These are phyloP conservation scores for Nomada fucata DNA, from an alignment of 2,888 invertebrate genomes.

Conservation along the genomic window DNA sequence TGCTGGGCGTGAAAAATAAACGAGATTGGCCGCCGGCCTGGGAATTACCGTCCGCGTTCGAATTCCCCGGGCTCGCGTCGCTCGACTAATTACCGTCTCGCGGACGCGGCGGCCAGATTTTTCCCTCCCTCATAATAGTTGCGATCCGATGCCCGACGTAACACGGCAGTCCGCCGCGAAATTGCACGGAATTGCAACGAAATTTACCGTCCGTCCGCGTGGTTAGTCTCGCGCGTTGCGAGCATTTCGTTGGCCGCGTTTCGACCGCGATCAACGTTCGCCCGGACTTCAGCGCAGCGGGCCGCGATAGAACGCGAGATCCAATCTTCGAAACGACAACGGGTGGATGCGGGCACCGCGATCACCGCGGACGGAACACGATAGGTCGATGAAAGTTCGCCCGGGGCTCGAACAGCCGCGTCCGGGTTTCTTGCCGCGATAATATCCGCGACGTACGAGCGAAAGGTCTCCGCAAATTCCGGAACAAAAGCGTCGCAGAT, in stretches of 20 bases:
- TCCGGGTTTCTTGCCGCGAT: no score
- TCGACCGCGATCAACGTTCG: not conserved
- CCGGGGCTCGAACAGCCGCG: not conserved
- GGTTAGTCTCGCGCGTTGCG: not conserved
- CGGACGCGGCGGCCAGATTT: not conserved
- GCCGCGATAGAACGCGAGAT: slow-evolving; percentile 10
- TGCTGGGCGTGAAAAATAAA: no score
- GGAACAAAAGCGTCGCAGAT: not conserved
- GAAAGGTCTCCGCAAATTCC: no score
- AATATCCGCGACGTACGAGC: no score
- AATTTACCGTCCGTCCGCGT: slow-evolving; percentile 19
- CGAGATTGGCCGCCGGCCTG: no score
- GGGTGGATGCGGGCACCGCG: not conserved
- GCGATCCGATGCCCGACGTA: slow-evolving; percentile 5
- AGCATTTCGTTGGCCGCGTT: not conserved
- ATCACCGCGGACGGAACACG: slow-evolving; percentile 8
- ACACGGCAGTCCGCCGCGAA: not conserved
- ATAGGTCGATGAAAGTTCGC: slow-evolving; percentile 11
- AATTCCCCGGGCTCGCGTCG: no score
- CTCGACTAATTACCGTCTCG: not conserved
- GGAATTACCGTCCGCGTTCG: no score
- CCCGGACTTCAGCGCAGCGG: not conserved
- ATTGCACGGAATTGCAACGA: no score
- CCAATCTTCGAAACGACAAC: slow-evolving; percentile 19
- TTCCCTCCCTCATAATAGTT: not conserved